phyloP scores from a whole-genome alignment of 2,113 vertebrate genomes.

The Amblyopsis rosae region DNA sequence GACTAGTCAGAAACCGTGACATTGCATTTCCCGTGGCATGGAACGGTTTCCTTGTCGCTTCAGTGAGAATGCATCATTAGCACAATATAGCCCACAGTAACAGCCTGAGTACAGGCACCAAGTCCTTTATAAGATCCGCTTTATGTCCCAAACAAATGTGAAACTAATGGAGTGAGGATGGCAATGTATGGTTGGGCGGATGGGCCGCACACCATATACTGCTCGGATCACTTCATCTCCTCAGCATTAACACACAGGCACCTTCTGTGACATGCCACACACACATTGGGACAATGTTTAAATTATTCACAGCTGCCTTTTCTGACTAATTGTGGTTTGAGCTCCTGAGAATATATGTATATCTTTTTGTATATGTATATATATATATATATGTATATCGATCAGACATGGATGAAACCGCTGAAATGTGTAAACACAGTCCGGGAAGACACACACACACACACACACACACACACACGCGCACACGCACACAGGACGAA shows the following conservation, averaged over 20 bases:
- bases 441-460: background rate
- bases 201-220: slow-evolving; percentile 35
- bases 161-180: slow-evolving; percentile 51
- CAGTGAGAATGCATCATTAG: slow-evolving; percentile 44
- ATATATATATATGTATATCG: slow-evolving; percentile 12
- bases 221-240: slow-evolving; percentile 49
- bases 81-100: background rate
- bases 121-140: slow-evolving; percentile 18
- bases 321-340: slow-evolving; percentile 72
- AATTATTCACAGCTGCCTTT: slow-evolving; percentile 75
- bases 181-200: slow-evolving; percentile 14
- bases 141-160: slow-evolving; percentile 43
- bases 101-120: slow-evolving; percentile 1
- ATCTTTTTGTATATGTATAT: no score
- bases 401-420: slow-evolving; percentile 35
- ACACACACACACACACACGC: background rate
- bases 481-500: no score
- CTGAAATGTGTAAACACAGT: background rate
- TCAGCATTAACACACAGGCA: slow-evolving; percentile 66
- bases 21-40: background rate
- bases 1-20: background rate
- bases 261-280: slow-evolving; percentile 67
- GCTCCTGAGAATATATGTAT: slow-evolving; percentile 23
- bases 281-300: slow-evolving; percentile 70
- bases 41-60: slow-evolving; percentile 17